Evolutionary conservation across 2,113 vertebrate genomes (phyloP).

Genomic region (Corythaeola cristata): DNA sequence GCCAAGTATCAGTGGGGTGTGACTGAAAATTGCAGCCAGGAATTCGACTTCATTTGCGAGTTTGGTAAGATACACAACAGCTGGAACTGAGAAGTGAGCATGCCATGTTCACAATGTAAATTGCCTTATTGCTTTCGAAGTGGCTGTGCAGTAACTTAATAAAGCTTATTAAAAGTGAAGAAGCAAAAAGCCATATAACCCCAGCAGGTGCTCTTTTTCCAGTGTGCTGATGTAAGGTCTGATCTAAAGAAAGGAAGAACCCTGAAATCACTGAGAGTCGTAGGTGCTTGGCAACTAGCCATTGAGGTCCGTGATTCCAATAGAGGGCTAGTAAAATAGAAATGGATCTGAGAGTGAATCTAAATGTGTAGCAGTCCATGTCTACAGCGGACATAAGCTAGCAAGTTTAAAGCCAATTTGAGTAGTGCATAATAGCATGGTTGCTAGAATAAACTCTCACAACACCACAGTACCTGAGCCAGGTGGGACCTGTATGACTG

Average conservation of each 20-base stretch:
- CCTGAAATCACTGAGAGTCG: background rate
- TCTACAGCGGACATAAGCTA: background rate
- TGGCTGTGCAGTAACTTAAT: background rate
- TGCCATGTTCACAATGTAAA: background rate
- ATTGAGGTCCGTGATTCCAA: background rate
- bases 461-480: background rate
- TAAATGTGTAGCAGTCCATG: background rate
- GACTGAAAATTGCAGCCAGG: slow-evolving; percentile 83
- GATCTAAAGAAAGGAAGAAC: background rate
- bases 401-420: background rate
- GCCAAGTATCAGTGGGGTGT: slow-evolving; percentile 83
- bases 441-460: background rate
- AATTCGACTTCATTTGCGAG: slow-evolving; percentile 87
- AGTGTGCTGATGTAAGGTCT: background rate
- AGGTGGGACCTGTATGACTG: background rate
- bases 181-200: background rate
- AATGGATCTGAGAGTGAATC: background rate
- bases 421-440: background rate
- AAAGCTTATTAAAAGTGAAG: background rate
- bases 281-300: background rate
- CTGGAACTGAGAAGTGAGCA: background rate
- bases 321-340: background rate
- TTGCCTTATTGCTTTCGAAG: background rate
- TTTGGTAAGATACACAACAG: slow-evolving; percentile 79
- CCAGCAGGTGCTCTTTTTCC: background rate